Conservation (phyloP, 2,797 vertebrate species). For the Tragelaphus eurycerus region DNA sequence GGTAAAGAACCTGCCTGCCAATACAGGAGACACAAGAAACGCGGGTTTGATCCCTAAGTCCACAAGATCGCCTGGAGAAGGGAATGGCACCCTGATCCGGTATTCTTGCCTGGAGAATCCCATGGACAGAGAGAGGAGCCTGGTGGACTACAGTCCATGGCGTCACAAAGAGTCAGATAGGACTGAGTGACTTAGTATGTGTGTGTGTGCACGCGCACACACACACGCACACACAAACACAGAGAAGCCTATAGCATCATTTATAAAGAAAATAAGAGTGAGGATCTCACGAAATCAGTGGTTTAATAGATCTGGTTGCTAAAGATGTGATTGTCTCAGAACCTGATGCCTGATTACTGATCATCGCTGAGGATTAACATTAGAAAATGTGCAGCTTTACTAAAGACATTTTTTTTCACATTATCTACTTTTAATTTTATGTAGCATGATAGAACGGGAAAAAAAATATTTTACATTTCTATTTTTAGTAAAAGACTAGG, state of each 20-base stretch:
- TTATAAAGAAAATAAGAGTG: neutral
- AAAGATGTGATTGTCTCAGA: neutral
- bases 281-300: neutral
- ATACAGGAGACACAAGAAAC: neutral
- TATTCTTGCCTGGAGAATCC: neutral
- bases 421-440: constrained; percentile 16
- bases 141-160: neutral
- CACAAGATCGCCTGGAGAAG: neutral
- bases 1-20: neutral
- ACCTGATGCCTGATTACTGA: neutral
- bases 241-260: neutral
- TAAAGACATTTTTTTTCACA: neutral
- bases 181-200: neutral
- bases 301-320: neutral
- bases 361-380: neutral
- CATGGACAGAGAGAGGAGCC: neutral
- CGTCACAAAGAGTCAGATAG: neutral
- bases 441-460: neutral
- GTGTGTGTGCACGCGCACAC: rapidly evolving
- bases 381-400: neutral
- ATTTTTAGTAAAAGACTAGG: constrained; percentile 6
- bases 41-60: neutral
- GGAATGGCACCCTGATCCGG: neutral
- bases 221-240: neutral
- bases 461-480: neutral